Base-by-base conservation (phyloP, 1,140 invertebrate species). In the Mizuhopecten yessoensis region DNA sequence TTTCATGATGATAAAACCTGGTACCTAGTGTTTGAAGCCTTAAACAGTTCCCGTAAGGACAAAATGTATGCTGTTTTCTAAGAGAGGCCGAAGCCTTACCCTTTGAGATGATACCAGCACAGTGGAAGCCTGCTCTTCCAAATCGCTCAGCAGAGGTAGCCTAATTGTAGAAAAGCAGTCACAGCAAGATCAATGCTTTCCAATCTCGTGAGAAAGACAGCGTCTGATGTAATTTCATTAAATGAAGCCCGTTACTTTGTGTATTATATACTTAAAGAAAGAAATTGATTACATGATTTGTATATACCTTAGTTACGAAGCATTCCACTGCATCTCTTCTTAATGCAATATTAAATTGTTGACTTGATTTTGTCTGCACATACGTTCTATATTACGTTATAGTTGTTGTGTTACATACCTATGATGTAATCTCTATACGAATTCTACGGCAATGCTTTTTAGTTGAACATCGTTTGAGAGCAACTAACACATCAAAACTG, bases 171-270 rank as follows among this genome's bases (percentile, higher is more conserved):
- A n/a, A 5, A 75, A 75, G 57, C 57, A 75, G 57, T 29, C 57
- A 75, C 0, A 17, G 57, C 17, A 75, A 29, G 57, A 75, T 75
- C 57, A 75, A 75, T 75, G 57, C 57, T 75, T 75, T 75, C 57
- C 57, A 75, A 75, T 75, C 57, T 75, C 57, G 57, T 7, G 57
- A 75, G 57, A 75, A 75, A 75, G 57, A 75, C 23, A 29, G 23
- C 15, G 9, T 75, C 57, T n/a, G 57, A 75, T 75, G 29, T 75
- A 75, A 75, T 75, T 75, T 75, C 57, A 75, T 75, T 75, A 75
- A 75, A 75, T 29, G 57, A 75, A 75, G 57, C 57, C 57, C n/a
- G 57, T 29, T 5, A 75, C 23, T 23, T 29, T 75, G 23, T 75
- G 57, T 75, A 29, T 75, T 75, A n/a, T n/a, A 75, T 75, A 75